These are phyloP conservation scores for Camponotus pennsylvanicus DNA, from an alignment of 1,140 invertebrate species.

Conservation along the genomic window DNA sequence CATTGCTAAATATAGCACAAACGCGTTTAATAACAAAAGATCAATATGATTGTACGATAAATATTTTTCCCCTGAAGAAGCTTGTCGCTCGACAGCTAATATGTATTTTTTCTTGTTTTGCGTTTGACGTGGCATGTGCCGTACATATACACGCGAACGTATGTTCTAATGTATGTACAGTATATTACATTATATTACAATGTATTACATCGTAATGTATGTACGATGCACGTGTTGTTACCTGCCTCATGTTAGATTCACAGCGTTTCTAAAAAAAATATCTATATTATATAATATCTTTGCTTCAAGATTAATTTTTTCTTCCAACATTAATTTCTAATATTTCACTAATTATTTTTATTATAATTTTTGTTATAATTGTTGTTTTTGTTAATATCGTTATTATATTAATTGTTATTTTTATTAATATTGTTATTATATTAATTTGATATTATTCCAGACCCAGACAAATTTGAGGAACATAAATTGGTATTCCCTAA, in stretches of 20 bases:
- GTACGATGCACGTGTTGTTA: constrained; percentile 24
- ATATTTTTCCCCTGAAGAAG: constrained; percentile 38
- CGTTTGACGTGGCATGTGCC: no score
- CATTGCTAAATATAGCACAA: constrained; percentile 33
- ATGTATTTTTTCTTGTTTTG: constrained; percentile 52
- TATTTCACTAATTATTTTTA: background rate
- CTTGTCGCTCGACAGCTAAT: background rate
- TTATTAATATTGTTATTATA: background rate
- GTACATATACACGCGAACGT: no score
- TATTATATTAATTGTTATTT: background rate
- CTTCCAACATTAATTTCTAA: background rate
- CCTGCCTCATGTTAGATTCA: background rate
- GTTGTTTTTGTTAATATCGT: background rate
- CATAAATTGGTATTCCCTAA: background rate
- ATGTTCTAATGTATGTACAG: no score
- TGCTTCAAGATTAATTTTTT: background rate
- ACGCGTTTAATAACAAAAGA: constrained; percentile 42
- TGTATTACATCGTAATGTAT: no score
- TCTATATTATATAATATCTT: background rate
- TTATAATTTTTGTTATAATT: background rate
- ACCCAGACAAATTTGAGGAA: background rate
- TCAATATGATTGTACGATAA: constrained; percentile 47
- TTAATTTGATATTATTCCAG: background rate
- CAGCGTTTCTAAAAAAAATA: background rate
- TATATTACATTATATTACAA: no score